Evolutionary conservation across 2,797 vertebrate species (phyloP), one percentile per base, ranked within the genome.

Genomic region (Cygnus olor): DNA sequence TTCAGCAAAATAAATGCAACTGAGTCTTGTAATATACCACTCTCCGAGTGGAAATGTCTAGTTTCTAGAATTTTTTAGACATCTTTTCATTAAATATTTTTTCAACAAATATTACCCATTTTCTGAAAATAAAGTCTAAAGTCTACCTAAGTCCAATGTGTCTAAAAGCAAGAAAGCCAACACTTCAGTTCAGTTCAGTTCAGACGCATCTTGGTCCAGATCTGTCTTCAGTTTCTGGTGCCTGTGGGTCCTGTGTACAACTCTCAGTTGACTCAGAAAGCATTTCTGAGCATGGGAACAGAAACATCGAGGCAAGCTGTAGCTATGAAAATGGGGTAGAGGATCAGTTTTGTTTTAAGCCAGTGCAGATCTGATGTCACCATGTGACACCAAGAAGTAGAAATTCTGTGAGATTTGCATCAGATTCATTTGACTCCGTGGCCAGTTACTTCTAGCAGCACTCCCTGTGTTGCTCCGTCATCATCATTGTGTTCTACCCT

Each of bases 281-380:
- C 70, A 74, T 76, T 74, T 92, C 86, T 72, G 51, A 88, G 25
- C 10, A 74, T 56, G 69, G 28, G 40, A 76, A 36, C 68, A 86
- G 80, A 73, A 85, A 53, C 47, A 86, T 45, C 28, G 51, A 45
- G 49, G 58, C 45, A 56, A 81, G 56, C 45, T 36, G 42, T 32
- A 86, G 66, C 78, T 90, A 57, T 68, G 44, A 90, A 76, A 76
- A 34, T 45, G 54, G 60, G 47, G 24, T 56, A 88, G 11, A 24
- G 8, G 12, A 70, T 76, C 44, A 14, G 17, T 74, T 90, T 61
- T 63, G 22, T 77, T 95, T 84, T 66, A 86, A 90, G 34, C 36
- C 12, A 32, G n/a, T 28, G 49, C 17, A 57, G 49, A 57, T 64
- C 30, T 80, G 54, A 45, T 63, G 71, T 76, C 51, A 80, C 36